Evolutionary conservation across 92 coral and sea anemone species (phyloP).

Genomic region (Hydrozoanthus gracilis): DNA sequence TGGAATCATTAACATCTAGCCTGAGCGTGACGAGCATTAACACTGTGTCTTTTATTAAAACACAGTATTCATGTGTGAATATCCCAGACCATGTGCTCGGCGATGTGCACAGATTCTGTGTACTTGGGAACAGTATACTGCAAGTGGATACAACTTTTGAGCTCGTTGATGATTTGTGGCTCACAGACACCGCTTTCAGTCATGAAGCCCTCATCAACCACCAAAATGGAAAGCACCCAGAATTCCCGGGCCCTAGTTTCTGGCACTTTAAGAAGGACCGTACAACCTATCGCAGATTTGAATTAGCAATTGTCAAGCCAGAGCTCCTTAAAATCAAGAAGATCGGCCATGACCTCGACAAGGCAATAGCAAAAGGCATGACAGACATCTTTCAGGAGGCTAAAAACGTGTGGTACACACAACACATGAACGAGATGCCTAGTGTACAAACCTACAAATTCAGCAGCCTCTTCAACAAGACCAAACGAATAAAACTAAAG

Average conservation of each 20-base stretch:
- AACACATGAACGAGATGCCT: slow-evolving; percentile 56
- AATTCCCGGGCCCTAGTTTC: slow-evolving; percentile 70
- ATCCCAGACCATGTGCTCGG: slow-evolving; percentile 47
- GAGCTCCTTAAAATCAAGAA: slow-evolving; percentile 59
- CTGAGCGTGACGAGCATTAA: slow-evolving; percentile 45
- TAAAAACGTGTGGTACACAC: slow-evolving; percentile 46
- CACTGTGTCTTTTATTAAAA: slow-evolving; percentile 55
- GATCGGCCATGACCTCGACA: slow-evolving; percentile 67
- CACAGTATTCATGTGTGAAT: slow-evolving; percentile 59
- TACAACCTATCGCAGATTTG: slow-evolving; percentile 59
- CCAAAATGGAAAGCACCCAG: slow-evolving; percentile 51
- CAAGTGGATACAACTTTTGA: slow-evolving; percentile 70
- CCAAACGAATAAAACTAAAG: slow-evolving; percentile 48
- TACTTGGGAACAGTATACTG: slow-evolving; percentile 54
- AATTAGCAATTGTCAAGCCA: slow-evolving; percentile 54
- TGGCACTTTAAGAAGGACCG: slow-evolving; percentile 57
- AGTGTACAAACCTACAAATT: too few species aligned
- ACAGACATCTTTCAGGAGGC: slow-evolving; percentile 61
- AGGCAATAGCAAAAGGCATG: slow-evolving; percentile 61
- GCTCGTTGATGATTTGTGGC: slow-evolving; percentile 75
- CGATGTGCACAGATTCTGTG: slow-evolving; percentile 67
- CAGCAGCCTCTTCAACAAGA: too few species aligned
- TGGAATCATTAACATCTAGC: slow-evolving; percentile 49
- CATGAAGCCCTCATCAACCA: slow-evolving; percentile 53
- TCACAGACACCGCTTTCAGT: slow-evolving; percentile 66